These are phyloP conservation scores for Podabrus alpinus DNA, from an alignment of 2,888 invertebrate species.

Conservation along the genomic window DNA sequence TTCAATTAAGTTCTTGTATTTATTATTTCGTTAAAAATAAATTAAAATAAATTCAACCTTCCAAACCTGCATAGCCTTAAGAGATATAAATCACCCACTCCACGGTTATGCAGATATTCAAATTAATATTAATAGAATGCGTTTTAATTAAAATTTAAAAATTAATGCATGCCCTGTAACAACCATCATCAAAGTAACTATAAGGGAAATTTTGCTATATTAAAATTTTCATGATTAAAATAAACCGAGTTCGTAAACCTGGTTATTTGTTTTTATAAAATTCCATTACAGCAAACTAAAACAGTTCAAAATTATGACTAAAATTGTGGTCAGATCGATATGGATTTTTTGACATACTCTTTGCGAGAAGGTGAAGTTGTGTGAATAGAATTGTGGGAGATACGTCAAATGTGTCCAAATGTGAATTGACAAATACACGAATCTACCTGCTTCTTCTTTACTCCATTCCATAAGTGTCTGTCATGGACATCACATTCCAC, in stretches of 20 bases:
- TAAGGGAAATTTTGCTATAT: background rate
- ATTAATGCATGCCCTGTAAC: background rate
- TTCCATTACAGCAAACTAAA: background rate
- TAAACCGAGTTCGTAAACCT: background rate
- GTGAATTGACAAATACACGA: background rate
- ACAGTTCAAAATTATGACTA: background rate
- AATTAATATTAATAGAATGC: background rate
- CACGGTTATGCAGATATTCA: background rate
- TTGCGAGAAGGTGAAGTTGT: background rate
- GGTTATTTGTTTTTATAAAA: background rate
- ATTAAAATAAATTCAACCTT: background rate
- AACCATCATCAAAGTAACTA: background rate
- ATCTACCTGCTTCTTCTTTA: background rate
- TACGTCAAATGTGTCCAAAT: background rate
- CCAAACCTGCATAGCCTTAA: background rate
- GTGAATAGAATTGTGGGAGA: background rate
- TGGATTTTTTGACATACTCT: background rate
- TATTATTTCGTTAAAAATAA: background rate
- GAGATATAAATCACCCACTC: background rate
- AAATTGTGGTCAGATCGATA: too few species aligned
- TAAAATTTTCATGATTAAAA: background rate
- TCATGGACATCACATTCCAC: background rate
- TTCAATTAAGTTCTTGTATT: background rate
- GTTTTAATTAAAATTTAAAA: background rate
- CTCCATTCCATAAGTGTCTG: background rate